Percentiles rank a stretch among this genome's conserved stretches.
Conservation (phyloP, 1,140 invertebrate genomes). For the Aphelenchoides fujianensis region DNA sequence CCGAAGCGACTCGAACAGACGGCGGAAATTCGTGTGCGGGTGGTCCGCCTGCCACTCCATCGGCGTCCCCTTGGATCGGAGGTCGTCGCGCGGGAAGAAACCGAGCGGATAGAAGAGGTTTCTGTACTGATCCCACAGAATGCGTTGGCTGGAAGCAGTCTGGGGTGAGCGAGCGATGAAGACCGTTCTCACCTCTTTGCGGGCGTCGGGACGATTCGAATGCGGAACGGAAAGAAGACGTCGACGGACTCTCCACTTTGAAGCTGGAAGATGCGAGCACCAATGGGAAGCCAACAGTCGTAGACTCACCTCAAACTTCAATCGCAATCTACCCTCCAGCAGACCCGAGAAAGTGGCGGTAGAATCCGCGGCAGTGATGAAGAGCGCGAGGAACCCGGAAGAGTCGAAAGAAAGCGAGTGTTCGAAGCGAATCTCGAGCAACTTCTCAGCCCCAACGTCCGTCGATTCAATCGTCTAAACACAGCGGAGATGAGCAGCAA, state of each 20-base stretch:
- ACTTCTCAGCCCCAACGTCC: background rate
- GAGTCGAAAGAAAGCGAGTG: background rate
- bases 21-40: slow-evolving; percentile 92
- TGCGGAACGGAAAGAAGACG: slow-evolving; percentile 74
- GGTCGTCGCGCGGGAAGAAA: slow-evolving; percentile 89
- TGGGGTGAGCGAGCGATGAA: too few relatives aligned
- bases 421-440: background rate
- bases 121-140: slow-evolving; percentile 95
- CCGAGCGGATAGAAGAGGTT: slow-evolving; percentile 90
- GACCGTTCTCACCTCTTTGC: slow-evolving; percentile 70
- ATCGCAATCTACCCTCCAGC: background rate
- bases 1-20: slow-evolving; percentile 85
- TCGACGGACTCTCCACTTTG: slow-evolving; percentile 43
- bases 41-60: slow-evolving; percentile 96
- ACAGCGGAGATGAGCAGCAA: too few relatives aligned
- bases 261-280: background rate
- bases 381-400: background rate
- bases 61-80: slow-evolving; percentile 86
- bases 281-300: background rate
- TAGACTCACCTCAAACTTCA: slow-evolving; percentile 1
- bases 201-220: slow-evolving; percentile 74
- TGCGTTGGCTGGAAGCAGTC: slow-evolving; percentile 73
- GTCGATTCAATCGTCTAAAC: slow-evolving; percentile 67
- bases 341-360: background rate
- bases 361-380: background rate